A percentile compares a stretch with the other conserved stretches of the same genome.
Evolutionary conservation across 1,140 invertebrate species (phyloP).

Genomic region (Lethocerus indicus): DNA sequence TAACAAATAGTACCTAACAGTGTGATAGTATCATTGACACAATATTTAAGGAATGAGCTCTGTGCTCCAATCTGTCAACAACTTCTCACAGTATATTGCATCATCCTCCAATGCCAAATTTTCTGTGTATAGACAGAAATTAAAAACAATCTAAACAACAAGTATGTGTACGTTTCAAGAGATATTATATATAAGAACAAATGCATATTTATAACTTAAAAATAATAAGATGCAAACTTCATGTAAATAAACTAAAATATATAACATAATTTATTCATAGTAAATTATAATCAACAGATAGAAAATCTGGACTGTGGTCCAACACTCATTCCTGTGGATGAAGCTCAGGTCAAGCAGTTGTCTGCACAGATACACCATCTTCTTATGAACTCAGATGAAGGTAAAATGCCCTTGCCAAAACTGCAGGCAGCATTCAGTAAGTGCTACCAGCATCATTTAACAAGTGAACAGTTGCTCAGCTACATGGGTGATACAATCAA

Average conservation of each 20-base stretch:
- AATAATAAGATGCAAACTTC: not conserved
- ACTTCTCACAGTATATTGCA: too few species aligned
- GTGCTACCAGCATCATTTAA: conserved; percentile 1
- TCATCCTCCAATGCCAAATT: too few species aligned
- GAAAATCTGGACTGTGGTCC: conserved; percentile 7
- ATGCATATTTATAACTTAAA: not conserved
- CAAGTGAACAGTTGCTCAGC: not conserved
- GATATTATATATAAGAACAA: too few species aligned
- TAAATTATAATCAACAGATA: too few species aligned
- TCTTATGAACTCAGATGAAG: conserved; percentile 7
- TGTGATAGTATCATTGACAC: too few species aligned
- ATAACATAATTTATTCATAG: not conserved
- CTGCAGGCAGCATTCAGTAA: conserved; percentile 3
- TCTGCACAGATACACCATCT: not conserved
- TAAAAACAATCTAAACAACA: too few species aligned
- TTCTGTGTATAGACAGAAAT: too few species aligned
- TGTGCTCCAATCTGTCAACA: too few species aligned
- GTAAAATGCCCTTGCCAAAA: conserved; percentile 4
- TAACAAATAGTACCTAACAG: too few species aligned
- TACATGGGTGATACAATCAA: conserved; percentile 4
- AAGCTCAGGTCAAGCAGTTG: conserved; percentile 8
- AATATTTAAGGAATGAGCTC: too few species aligned
- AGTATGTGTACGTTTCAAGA: too few species aligned
- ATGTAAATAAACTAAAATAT: not conserved
- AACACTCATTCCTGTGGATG: conserved; percentile 6